phyloP scores from a whole-genome alignment of 2,113 vertebrate genomes.

The Pardalotus punctatus region DNA sequence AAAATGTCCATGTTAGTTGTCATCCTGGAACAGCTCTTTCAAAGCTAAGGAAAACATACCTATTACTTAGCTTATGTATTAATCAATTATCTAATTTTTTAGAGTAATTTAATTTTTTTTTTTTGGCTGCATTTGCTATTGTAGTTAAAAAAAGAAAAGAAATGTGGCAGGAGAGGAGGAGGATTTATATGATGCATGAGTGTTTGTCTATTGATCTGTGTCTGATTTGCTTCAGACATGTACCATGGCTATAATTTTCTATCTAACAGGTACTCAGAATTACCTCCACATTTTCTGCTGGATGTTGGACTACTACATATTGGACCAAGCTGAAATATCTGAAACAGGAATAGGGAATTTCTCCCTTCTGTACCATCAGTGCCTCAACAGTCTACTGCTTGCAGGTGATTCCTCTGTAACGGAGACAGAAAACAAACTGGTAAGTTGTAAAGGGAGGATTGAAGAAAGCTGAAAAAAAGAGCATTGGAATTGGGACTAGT shows the following conservation, averaged over 20 bases:
- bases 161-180: not conserved
- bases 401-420: not conserved
- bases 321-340: not conserved
- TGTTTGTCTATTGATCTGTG: not conserved
- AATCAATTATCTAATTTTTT: not conserved
- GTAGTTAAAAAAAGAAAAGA: not conserved
- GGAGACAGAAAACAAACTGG: not conserved
- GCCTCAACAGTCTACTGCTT: not conserved
- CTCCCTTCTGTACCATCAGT: not conserved
- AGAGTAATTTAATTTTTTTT: not conserved
- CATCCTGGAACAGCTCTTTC: not conserved
- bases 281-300: not conserved
- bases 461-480: not conserved
- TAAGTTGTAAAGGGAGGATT: not conserved
- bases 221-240: not conserved
- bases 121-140: not conserved
- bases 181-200: not conserved
- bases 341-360: not conserved
- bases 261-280: not conserved
- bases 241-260: not conserved
- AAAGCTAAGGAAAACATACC: not conserved
- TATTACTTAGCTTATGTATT: not conserved
- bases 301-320: not conserved
- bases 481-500: not conserved
- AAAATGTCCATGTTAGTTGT: not conserved